Evolutionary conservation across 2,888 invertebrate genomes (phyloP).

Genomic region (Hetaerina titia): DNA sequence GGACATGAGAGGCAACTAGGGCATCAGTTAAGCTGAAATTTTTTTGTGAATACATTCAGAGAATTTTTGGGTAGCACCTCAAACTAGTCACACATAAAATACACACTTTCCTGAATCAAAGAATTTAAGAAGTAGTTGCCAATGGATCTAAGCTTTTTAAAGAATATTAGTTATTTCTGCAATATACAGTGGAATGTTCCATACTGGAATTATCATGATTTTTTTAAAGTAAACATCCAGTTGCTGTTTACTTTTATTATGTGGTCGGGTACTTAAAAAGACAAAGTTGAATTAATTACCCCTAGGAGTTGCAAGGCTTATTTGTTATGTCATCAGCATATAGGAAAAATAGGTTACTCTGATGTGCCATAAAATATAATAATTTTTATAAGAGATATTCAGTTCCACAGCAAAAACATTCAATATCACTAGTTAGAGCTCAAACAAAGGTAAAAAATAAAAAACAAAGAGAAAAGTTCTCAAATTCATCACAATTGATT

Average conservation of each 20-base stretch:
- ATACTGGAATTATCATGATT: neutral
- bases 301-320: neutral
- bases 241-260: neutral
- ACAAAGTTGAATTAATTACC: neutral
- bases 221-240: neutral
- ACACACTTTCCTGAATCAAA: neutral
- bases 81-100: no score
- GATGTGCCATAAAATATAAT: neutral
- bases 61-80: no score
- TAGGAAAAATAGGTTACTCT: neutral
- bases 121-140: neutral
- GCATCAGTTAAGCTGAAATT: no score
- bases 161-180: neutral
- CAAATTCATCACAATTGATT: neutral
- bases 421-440: neutral
- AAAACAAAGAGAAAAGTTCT: conserved; percentile 1
- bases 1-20: no score
- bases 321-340: neutral
- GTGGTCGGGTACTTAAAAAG: no score
- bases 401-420: neutral
- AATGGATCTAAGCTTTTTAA: neutral
- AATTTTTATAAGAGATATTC: neutral
- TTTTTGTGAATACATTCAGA: no score
- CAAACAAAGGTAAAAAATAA: neutral
- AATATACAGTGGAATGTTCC: neutral